phyloP scores from a whole-genome alignment of 1,140 invertebrate species.

The Drosophila nannoptera region DNA sequence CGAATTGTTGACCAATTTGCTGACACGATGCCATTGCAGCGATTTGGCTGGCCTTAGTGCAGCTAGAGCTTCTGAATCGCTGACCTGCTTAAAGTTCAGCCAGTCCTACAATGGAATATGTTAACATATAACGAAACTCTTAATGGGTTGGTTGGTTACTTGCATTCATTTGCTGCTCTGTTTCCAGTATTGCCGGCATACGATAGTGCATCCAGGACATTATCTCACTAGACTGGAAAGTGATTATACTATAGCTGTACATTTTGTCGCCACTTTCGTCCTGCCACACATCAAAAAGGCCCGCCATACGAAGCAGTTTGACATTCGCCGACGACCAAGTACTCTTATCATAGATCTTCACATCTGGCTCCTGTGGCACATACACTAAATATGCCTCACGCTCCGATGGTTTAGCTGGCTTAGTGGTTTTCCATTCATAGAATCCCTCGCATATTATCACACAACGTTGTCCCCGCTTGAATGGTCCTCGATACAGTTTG shows the following conservation, averaged over 20 bases:
- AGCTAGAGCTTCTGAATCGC: conserved; percentile 81
- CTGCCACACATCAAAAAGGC: conserved; percentile 87
- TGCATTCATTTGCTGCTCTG: conserved; percentile 84
- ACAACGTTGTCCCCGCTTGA: conserved; percentile 86
- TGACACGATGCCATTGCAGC: conserved; percentile 85
- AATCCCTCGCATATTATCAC: conserved; percentile 90
- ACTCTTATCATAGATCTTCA: conserved; percentile 81
- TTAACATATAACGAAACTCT: not conserved
- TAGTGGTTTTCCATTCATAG: conserved; percentile 92
- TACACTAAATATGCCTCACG: conserved; percentile 85
- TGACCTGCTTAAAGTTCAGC: conserved; percentile 84
- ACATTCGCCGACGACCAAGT: conserved; percentile 82
- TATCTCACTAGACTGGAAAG: conserved; percentile 85
- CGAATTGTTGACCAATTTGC: conserved; percentile 86
- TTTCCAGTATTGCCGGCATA: conserved; percentile 88
- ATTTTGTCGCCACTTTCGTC: conserved; percentile 82
- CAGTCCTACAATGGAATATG: conserved; percentile 80
- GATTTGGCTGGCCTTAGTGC: conserved; percentile 80
- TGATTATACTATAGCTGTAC: conserved; percentile 89
- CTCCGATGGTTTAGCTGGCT: conserved; percentile 83
- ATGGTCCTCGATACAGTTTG: conserved; percentile 83
- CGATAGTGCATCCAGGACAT: conserved; percentile 88
- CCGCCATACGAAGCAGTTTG: conserved; percentile 87
- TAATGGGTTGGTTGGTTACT: conserved; percentile 27
- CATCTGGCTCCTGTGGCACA: conserved; percentile 80